Evolutionary conservation across 2,888 invertebrate species (phyloP).

Genomic region (Dicranocentrus wangi): DNA sequence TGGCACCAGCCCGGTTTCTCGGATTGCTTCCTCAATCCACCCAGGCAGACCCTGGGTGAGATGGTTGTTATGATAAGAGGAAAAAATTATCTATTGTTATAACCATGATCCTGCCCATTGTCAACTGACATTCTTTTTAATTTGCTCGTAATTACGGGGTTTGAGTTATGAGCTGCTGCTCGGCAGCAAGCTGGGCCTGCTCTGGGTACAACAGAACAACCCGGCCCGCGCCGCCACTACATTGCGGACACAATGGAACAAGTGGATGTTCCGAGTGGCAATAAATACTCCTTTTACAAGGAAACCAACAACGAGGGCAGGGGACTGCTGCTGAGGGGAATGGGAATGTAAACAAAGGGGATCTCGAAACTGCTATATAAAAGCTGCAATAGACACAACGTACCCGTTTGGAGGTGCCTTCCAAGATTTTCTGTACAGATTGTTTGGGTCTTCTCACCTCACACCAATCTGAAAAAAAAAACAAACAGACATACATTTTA

Average conservation of each 20-base stretch:
- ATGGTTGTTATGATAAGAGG: not conserved
- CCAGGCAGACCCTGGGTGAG: no score
- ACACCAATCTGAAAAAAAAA: slow-evolving; percentile 82
- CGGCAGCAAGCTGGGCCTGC: no score
- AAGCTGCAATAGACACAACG: no score
- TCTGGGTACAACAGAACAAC: no score
- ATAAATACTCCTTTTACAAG: no score
- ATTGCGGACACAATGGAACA: no score
- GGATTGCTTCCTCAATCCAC: not conserved
- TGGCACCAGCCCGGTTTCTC: slow-evolving; percentile 36
- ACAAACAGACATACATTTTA: not conserved
- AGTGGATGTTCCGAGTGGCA: no score
- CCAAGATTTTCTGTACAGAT: slow-evolving; percentile 87
- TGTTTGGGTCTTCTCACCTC: slow-evolving; percentile 88
- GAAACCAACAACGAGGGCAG: no score
- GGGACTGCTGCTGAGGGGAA: not conserved
- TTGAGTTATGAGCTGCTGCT: slow-evolving; percentile 13
- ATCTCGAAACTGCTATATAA: no score
- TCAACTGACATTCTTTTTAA: slow-evolving; percentile 15
- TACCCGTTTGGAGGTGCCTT: slow-evolving; percentile 89
- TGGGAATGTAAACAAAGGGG: no score
- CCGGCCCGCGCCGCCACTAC: no score
- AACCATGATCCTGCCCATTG: not conserved
- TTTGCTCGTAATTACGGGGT: slow-evolving; percentile 13
- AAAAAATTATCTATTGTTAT: not conserved